A percentile compares a stretch with the other conserved stretches of the same genome.
These are phyloP conservation scores for Brienomyrus brachyistius DNA, from an alignment of 2,113 vertebrate genomes.

Conservation along the genomic window DNA sequence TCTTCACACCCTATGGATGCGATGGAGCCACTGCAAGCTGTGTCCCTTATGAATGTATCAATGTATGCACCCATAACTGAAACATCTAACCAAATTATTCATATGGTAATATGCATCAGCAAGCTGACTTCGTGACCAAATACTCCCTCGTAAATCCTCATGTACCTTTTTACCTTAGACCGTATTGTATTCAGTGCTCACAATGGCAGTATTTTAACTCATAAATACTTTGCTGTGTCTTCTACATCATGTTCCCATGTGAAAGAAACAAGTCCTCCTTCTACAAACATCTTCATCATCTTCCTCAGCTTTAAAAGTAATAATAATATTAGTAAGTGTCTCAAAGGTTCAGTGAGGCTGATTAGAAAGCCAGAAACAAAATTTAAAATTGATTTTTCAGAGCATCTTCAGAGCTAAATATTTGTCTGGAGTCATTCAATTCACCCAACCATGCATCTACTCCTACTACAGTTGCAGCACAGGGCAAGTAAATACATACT, in stretches of 20 bases:
- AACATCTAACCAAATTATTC: neutral
- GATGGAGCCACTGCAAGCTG: neutral
- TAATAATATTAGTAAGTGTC: neutral
- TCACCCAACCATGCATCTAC: neutral
- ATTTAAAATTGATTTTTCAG: neutral
- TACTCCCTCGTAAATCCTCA: neutral
- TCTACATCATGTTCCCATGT: constrained; percentile 37
- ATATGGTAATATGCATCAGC: neutral
- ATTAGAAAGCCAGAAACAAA: neutral
- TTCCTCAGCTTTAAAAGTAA: neutral
- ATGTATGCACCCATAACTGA: neutral
- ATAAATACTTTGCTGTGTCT: constrained; percentile 41
- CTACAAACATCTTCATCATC: constrained; percentile 17
- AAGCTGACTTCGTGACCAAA: neutral
- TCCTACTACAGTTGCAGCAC: neutral
- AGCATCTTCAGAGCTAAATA: neutral
- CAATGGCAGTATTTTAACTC: constrained; percentile 40
- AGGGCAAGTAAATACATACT: neutral
- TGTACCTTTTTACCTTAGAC: neutral
- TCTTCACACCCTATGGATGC: neutral
- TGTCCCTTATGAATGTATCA: neutral
- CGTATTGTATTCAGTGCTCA: constrained; percentile 35
- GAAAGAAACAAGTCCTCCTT: constrained; percentile 47
- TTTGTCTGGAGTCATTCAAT: neutral
- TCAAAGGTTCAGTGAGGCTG: neutral